Evolutionary conservation across 1,140 invertebrate species (phyloP).

Genomic region (Stenopsyche tienmushanensis): DNA sequence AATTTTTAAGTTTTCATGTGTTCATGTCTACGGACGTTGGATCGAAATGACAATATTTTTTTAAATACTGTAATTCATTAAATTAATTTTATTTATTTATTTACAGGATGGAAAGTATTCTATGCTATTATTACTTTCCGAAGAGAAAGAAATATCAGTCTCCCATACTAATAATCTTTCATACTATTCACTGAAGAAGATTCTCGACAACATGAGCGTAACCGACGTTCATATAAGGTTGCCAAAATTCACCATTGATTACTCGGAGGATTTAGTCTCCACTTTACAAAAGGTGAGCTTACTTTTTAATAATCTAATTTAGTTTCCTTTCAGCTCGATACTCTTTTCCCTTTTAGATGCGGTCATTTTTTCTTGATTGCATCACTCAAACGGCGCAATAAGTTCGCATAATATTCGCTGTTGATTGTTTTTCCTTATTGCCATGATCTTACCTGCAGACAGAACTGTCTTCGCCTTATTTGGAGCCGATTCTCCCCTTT

Average conservation of each 20-base stretch:
- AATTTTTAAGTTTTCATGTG: slow-evolving; percentile 35
- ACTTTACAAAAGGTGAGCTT: slow-evolving; percentile 58
- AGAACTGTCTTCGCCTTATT: too few relatives aligned
- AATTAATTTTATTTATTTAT: slow-evolving; percentile 27
- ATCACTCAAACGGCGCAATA: too few relatives aligned
- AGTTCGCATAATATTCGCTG: too few relatives aligned
- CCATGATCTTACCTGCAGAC: too few relatives aligned
- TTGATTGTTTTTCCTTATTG: too few relatives aligned
- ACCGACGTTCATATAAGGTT: slow-evolving; percentile 60
- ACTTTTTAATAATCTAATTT: too few relatives aligned
- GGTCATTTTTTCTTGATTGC: too few relatives aligned
- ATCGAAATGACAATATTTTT: slow-evolving; percentile 26
- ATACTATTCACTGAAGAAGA: slow-evolving; percentile 54
- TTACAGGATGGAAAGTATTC: slow-evolving; percentile 64
- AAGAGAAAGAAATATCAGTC: slow-evolving; percentile 50
- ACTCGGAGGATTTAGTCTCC: slow-evolving; percentile 57
- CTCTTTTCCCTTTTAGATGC: too few relatives aligned
- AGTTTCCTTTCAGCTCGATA: too few relatives aligned
- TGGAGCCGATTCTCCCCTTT: too few relatives aligned
- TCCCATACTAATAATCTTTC: slow-evolving; percentile 60
- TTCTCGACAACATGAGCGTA: slow-evolving; percentile 52
- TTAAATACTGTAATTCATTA: neutral
- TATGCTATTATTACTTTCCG: slow-evolving; percentile 69
- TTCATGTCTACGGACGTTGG: too few relatives aligned
- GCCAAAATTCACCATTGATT: slow-evolving; percentile 68